Conservation (phyloP, 1,140 invertebrate species). For the Asbolus verrucosus region DNA sequence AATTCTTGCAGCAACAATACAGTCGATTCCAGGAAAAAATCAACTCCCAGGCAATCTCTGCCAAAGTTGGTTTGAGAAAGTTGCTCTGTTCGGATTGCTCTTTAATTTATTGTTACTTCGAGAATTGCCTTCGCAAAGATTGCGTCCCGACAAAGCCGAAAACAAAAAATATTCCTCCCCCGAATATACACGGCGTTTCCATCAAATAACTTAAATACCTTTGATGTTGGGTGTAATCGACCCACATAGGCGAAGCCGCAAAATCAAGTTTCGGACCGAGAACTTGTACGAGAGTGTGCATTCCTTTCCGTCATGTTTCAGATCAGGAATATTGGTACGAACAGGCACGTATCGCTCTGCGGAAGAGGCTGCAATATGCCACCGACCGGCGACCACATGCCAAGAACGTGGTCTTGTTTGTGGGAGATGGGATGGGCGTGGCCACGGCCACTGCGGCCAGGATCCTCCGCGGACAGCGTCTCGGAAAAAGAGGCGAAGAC, state of each 20-base stretch:
- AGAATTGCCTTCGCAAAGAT: no score
- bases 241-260: no score
- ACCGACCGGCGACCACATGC: slow-evolving; percentile 69
- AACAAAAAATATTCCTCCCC: no score
- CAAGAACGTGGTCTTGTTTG: slow-evolving; percentile 71
- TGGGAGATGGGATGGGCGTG: slow-evolving; percentile 83
- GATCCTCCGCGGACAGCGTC: slow-evolving; percentile 68
- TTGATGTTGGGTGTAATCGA: slow-evolving; percentile 19
- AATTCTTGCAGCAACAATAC: no score
- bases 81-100: no score
- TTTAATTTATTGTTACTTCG: no score
- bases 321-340: slow-evolving; percentile 68
- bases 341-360: slow-evolving; percentile 75
- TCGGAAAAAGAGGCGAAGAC: slow-evolving; percentile 71
- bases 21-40: no score
- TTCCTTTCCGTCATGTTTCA: slow-evolving; percentile 55
- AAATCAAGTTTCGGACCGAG: slow-evolving; percentile 28
- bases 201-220: slow-evolving; percentile 3
- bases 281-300: slow-evolving; percentile 6
- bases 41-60: no score
- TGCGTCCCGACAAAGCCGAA: no score
- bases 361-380: slow-evolving; percentile 71
- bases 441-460: slow-evolving; percentile 77
- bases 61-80: no score
- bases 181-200: not conserved